Percentiles rank a stretch among this genome's conserved stretches.
phyloP scores from a whole-genome alignment of 2,888 invertebrate species.

The Molanna angustata region DNA sequence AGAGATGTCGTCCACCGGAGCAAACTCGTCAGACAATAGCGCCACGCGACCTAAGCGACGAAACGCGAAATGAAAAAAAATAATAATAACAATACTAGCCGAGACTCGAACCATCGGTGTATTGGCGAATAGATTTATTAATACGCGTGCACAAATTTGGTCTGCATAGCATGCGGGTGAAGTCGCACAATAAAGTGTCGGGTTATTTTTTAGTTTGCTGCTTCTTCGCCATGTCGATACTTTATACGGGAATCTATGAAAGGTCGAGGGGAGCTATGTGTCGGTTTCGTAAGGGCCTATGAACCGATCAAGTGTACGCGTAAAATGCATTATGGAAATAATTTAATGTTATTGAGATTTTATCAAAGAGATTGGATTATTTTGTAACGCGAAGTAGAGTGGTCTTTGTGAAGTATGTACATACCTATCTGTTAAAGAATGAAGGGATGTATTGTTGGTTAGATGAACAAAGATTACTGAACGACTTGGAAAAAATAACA shows the following conservation, averaged over 20 bases:
- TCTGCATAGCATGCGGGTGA: conserved; percentile 29
- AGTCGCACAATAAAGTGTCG: conserved; percentile 20
- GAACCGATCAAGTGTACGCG: too few relatives aligned
- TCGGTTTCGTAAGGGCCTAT: too few relatives aligned
- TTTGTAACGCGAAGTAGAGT: conserved; percentile 21
- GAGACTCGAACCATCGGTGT: conserved; percentile 18
- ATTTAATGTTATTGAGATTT: conserved; percentile 24
- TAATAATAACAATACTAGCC: conserved; percentile 12
- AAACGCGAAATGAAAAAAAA: conserved; percentile 9
- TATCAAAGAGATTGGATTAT: conserved; percentile 32
- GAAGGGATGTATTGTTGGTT: too few relatives aligned
- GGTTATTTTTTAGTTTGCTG: neutral
- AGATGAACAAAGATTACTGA: too few relatives aligned
- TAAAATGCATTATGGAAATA: too few relatives aligned
- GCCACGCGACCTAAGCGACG: conserved; percentile 30
- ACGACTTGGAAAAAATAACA: too few relatives aligned
- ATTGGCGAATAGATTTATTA: neutral
- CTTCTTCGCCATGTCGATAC: conserved; percentile 13
- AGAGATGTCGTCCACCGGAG: conserved; percentile 30
- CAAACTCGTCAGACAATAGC: conserved; percentile 26
- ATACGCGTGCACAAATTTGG: conserved; percentile 8
- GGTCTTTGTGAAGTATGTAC: too few relatives aligned
- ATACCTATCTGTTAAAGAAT: too few relatives aligned
- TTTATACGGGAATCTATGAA: conserved; percentile 16
- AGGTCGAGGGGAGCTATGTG: too few relatives aligned